Percentiles rank a stretch among this genome's conserved stretches.
Evolutionary conservation across 2,797 vertebrate genomes (phyloP).

Genomic region (Parauchenoglanis punctatus): DNA sequence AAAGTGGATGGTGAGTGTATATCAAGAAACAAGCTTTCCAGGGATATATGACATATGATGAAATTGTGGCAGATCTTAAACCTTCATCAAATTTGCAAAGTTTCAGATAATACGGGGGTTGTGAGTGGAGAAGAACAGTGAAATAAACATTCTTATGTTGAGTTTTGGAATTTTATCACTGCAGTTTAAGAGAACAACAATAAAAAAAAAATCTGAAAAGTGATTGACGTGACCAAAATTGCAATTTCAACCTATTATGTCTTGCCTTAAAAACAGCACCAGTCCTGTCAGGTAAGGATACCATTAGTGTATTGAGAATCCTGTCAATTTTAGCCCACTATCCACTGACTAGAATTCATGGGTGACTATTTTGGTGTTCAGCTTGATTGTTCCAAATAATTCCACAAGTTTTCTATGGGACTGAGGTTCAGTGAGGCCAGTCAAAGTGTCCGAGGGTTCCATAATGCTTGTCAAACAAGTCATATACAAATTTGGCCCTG

Average conservation of each 20-base stretch:
- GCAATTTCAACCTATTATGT: not conserved
- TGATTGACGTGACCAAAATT: not conserved
- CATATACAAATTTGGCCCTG: not conserved
- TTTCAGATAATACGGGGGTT: not conserved
- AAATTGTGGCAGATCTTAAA: not conserved
- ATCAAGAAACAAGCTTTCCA: not conserved
- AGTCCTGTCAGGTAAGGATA: not conserved
- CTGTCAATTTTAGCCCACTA: not conserved
- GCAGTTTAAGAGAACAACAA: not conserved
- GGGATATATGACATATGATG: not conserved
- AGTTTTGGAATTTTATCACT: not conserved
- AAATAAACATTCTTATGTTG: not conserved
- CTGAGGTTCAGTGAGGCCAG: not conserved
- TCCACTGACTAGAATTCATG: not conserved
- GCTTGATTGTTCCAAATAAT: not conserved
- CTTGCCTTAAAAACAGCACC: not conserved
- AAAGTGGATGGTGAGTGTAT: not conserved
- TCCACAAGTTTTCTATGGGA: not conserved
- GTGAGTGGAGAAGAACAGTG: not conserved
- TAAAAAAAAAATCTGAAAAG: not conserved
- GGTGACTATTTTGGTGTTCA: too few species aligned
- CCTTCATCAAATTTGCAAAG: not conserved
- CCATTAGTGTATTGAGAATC: not conserved
- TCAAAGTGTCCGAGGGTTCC: not conserved
- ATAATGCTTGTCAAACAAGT: constrained; percentile 5